phyloP scores from a whole-genome alignment of 2,113 vertebrate genomes.

The Alexandromys fortis region DNA sequence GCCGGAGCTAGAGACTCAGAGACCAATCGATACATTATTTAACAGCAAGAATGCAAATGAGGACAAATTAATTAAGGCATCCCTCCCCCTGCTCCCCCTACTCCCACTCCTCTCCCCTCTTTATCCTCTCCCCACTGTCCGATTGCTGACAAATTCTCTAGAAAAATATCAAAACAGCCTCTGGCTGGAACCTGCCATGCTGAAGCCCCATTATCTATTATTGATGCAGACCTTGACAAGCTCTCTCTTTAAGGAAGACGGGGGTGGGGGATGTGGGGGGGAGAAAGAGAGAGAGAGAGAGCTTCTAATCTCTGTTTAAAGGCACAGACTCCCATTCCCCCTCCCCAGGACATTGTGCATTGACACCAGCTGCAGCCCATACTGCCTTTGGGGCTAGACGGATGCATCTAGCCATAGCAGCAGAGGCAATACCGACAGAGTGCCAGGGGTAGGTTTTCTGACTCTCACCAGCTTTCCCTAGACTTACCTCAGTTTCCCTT shows the following conservation, averaged over 20 bases:
- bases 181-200: conserved; percentile 87
- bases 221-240: conserved; percentile 88
- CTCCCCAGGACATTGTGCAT: background rate
- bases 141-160: conserved; percentile 88
- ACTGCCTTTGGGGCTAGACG: background rate
- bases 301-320: conserved; percentile 83
- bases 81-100: fast-evolving
- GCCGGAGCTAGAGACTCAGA: conserved; percentile 78
- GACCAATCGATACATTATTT: conserved; percentile 90
- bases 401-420: background rate
- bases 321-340: conserved; percentile 66
- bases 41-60: conserved; percentile 88
- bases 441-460: background rate
- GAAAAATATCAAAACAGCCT: conserved; percentile 90
- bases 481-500: background rate
- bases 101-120: conserved; percentile 53
- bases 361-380: background rate
- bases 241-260: conserved; percentile 83
- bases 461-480: background rate
- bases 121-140: conserved; percentile 69
- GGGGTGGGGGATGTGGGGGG: too few species aligned
- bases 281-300: background rate
- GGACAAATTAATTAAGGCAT: conserved; percentile 85
- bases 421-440: background rate
- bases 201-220: conserved; percentile 88